Base-by-base conservation (phyloP, 2,797 vertebrate genomes). In the Phoebastria nigripes region DNA sequence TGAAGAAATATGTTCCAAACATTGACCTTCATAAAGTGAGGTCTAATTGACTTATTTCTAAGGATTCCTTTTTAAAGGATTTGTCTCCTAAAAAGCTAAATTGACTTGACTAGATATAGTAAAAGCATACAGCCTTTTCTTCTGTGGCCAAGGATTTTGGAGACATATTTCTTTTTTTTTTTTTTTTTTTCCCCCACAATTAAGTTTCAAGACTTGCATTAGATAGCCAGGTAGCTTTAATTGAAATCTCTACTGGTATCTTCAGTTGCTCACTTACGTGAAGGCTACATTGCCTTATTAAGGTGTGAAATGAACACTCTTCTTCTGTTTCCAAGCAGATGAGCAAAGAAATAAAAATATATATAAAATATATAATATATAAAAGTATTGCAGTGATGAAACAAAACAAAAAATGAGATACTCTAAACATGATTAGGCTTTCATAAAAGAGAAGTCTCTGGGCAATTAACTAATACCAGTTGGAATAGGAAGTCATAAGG, bases 251-350 rank as follows among this genome's bases (percentile, higher is more conserved):
- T 97, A 97, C 95, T 98, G 99, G 99, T 99, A 99, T 99, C 99
- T 99, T 99, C 99, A 99, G 99, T 99, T 99, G 99, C 98, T 99
- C 99, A 99, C 99, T 99, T 99, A 99, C 99, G 99, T 99, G 99
- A 99, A 98, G 99, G 98, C 98, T 99, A 99, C 98, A 98, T 98
- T 98, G 99, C 99, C 99, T 98, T 98, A 98, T 99, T 99, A 99
- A 99, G 99, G 99, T 99, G 99, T 99, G 99, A 99, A 99, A 99
- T 99, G 99, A 99, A 99, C 99, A 99, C 99, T 99, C 99, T 99
- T 99, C 99, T 99, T 99, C 99, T 99, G 99, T 99, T 99, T 99
- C 99, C 99, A 99, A 99, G 99, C 99, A 98, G 99, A 99, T 99
- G 99, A 99, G 98, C 98, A 98, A 99, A 99, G 99, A 98, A 98